A percentile compares a stretch with the other conserved stretches of the same genome.
Evolutionary conservation across 2,888 invertebrate genomes (phyloP).

Genomic region (Metellina segmentata): DNA sequence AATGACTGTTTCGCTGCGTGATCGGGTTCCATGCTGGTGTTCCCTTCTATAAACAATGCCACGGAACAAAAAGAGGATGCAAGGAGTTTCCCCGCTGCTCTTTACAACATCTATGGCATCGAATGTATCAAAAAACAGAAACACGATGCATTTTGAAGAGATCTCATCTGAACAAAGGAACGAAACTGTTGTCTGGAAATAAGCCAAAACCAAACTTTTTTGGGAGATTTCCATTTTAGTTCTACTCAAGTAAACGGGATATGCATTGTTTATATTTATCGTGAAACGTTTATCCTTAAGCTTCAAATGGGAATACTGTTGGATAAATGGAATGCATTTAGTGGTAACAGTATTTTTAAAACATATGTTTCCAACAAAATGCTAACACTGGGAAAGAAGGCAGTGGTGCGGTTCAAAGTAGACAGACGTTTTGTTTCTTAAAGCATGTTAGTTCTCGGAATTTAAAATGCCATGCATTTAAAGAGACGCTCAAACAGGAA

Average conservation of each 20-base stretch:
- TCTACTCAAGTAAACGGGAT: slow-evolving; percentile 18
- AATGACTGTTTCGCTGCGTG: slow-evolving; percentile 16
- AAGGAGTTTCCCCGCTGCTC: background rate
- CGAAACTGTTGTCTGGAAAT: background rate
- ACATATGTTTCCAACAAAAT: too few relatives aligned
- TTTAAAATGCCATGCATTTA: too few relatives aligned
- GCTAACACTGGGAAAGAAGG: too few relatives aligned
- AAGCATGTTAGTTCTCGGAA: too few relatives aligned
- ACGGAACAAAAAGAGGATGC: slow-evolving; percentile 16
- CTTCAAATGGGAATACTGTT: too few relatives aligned
- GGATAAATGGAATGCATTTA: too few relatives aligned
- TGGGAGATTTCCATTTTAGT: slow-evolving; percentile 16
- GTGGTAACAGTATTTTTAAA: too few relatives aligned
- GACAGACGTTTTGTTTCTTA: too few relatives aligned
- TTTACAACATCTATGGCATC: slow-evolving; percentile 5
- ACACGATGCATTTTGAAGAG: slow-evolving; percentile 22
- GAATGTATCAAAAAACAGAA: slow-evolving; percentile 15
- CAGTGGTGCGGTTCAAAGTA: too few relatives aligned
- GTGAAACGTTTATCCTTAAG: too few relatives aligned
- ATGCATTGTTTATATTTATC: background rate
- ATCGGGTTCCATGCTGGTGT: slow-evolving; percentile 18
- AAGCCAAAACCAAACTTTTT: slow-evolving; percentile 22
- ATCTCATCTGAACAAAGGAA: slow-evolving; percentile 16
- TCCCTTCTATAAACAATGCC: slow-evolving; percentile 10
- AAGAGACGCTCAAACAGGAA: too few relatives aligned